Conservation (phyloP, 2,797 vertebrate species). For the Triplophysa bombifrons region DNA sequence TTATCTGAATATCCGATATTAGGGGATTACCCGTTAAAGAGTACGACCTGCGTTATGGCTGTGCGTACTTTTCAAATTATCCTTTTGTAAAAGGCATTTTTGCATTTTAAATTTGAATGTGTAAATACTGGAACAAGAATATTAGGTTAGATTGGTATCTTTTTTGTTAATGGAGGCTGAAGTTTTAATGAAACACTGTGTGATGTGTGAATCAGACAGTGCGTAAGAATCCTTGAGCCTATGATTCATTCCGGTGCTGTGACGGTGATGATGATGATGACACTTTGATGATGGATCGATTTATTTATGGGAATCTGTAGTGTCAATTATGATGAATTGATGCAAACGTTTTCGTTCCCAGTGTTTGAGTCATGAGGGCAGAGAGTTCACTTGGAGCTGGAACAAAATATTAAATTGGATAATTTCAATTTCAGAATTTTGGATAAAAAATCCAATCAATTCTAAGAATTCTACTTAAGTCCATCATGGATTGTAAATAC, state of each 20-base stretch:
- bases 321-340: not conserved
- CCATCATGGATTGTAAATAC: not conserved
- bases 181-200: conserved; percentile 28
- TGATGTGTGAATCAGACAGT: not conserved
- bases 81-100: not conserved
- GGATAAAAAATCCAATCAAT: not conserved
- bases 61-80: conserved; percentile 16
- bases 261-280: conserved; percentile 13
- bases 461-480: not conserved
- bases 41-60: not conserved
- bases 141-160: not conserved
- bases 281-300: conserved; percentile 7
- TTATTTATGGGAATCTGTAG: conserved; percentile 1
- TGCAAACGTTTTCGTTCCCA: not conserved
- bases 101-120: not conserved
- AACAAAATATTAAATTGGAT: not conserved
- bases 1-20: conserved; percentile 28
- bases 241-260: conserved; percentile 24
- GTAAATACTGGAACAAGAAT: not conserved
- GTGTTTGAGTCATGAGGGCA: not conserved
- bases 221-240: not conserved
- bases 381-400: not conserved
- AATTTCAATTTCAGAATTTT: not conserved
- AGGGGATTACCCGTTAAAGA: conserved; percentile 20
- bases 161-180: conserved; percentile 18